Base-by-base conservation (phyloP, 2,113 vertebrate genomes). In the Uropsilus gracilis region DNA sequence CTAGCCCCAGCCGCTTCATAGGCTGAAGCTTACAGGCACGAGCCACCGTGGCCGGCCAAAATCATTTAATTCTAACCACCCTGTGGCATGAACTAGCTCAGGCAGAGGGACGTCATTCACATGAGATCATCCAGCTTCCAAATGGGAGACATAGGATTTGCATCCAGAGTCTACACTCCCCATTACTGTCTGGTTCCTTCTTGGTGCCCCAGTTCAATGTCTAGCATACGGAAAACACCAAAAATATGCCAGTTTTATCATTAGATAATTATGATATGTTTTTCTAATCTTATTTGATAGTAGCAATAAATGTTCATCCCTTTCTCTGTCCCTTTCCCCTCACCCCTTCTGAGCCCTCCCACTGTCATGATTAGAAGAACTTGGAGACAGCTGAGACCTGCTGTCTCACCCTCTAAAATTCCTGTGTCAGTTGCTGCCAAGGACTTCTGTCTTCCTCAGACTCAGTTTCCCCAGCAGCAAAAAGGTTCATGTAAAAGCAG, bases 1-100 rank as follows among this genome's bases (percentile, higher is more conserved):
- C n/a, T n/a, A n/a, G n/a, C n/a, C n/a, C n/a, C n/a, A n/a, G n/a
- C n/a, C n/a, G n/a, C n/a, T n/a, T n/a, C n/a, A n/a, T n/a, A n/a
- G n/a, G n/a, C n/a, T n/a, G n/a, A n/a, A n/a, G n/a, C n/a, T n/a
- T n/a, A n/a, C n/a, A n/a, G n/a, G n/a, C n/a, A n/a, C n/a, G n/a
- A n/a, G n/a, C n/a, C n/a, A n/a, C n/a, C n/a, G n/a, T n/a, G n/a
- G n/a, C n/a, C n/a, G n/a, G n/a, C n/a, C n/a, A 16, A 73, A 48
- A 32, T 11, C 24, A 7, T 72, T n/a, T 4, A 3, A 4, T 44
- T 88, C 68, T 48, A 7, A 3, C 8, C 17, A 2, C 16, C 28
- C 44, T 13, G 0, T 3, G 14, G 39, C 32, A 24, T 2, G 32
- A 44, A 18, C 13, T 37, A n/a, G n/a, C n/a, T n/a, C n/a, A 7